Evolutionary conservation across 2,888 invertebrate species (phyloP), one percentile per base, ranked within the genome.

Genomic region (Stegophylla sp.): DNA sequence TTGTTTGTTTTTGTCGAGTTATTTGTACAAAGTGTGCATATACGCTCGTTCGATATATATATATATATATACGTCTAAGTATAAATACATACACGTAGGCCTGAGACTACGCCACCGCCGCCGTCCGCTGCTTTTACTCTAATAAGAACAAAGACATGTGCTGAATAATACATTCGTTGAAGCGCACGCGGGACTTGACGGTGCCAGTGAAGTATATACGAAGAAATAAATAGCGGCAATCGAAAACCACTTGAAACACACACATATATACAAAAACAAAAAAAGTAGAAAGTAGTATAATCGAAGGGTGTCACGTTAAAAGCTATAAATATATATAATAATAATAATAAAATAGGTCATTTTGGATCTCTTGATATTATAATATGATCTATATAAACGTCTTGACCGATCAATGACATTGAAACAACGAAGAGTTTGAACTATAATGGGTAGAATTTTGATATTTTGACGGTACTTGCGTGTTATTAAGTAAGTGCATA

Each of bases 101-200:
- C 5, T 20, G n/a, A n/a, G n/a, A n/a, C n/a, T n/a, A n/a, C n/a
- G n/a, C 1, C 4, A 15, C 28, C 34, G 28, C 13, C 28, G 34
- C 71, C 17, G 51, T 34, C 41, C 13, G 41, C 56, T 51, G 56
- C 72, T 72, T 72, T 72, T 72, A 72, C 72, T 72, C 56, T 72
- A 72, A 72, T 72, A 41, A 72, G 72, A 72, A 72, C 56, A 56
- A 72, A 56, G 72, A 23, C 72, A 43, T 20, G 56, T 56, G 20
- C 56, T 72, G 72, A 72, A 72, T 72, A 72, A 72, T 72, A 53
- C 72, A 72, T 72, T 56, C 41, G 43, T 56, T 23, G 71, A 15
- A 0, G 23, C 17, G 17, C 34, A 51, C n/a, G 59, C 15, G 28
- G 34, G 9, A 3, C 5, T 34, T 0, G 71, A 13, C 7, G 53